Evolutionary conservation across 2,888 invertebrate genomes (phyloP).

Genomic region (Cactoblastis cactorum): DNA sequence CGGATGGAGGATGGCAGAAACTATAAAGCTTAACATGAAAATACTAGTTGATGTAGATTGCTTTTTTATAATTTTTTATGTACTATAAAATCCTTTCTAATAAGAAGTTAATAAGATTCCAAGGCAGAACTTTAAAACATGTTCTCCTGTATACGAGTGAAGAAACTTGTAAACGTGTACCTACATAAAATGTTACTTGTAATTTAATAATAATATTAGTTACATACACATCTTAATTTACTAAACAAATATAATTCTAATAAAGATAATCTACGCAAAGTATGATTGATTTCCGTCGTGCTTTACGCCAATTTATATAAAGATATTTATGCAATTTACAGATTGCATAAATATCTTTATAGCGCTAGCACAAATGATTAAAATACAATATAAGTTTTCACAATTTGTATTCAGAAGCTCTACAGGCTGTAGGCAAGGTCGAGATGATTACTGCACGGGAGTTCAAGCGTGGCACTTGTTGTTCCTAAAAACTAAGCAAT

Average conservation of each 20-base stretch:
- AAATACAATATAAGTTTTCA: conserved; percentile 17
- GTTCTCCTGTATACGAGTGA: background rate
- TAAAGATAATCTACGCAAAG: background rate
- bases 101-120: background rate
- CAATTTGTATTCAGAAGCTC: conserved; percentile 15
- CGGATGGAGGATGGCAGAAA: background rate
- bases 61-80: background rate
- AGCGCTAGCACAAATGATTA: background rate
- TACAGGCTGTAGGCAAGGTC: conserved; percentile 27
- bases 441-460: conserved; percentile 25
- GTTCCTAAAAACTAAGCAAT: conserved; percentile 33
- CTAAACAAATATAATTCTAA: conserved; percentile 1
- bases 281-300: conserved; percentile 3
- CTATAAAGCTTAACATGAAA: background rate
- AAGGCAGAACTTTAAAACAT: background rate
- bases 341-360: background rate
- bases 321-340: no score
- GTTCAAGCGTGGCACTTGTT: conserved; percentile 40
- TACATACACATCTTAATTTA: background rate
- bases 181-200: background rate
- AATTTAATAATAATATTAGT: no score
- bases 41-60: background rate
- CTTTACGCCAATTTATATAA: conserved; percentile 9
- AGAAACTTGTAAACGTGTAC: no score
- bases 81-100: background rate